phyloP scores from a whole-genome alignment of 2,888 invertebrate genomes.

The Priapulus caudatus region DNA sequence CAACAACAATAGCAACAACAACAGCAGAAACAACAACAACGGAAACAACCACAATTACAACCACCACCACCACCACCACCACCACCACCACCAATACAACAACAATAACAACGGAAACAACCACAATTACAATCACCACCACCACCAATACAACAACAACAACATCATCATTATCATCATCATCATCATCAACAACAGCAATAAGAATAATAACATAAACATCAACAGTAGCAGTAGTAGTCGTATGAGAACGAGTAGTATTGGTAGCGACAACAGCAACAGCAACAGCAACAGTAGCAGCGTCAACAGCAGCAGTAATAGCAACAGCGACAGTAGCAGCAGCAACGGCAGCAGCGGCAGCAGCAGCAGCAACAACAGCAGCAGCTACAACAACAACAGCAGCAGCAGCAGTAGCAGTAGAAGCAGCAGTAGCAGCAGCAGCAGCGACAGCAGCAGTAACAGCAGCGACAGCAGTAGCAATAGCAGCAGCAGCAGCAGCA shows the following conservation, averaged over 20 bases:
- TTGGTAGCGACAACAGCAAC: neutral
- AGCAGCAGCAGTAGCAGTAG: conserved; percentile 3
- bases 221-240: conserved; percentile 1
- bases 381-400: conserved; percentile 1
- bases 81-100: neutral
- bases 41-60: no score
- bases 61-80: neutral
- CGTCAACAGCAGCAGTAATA: conserved; percentile 1
- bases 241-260: neutral
- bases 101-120: neutral
- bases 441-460: conserved; percentile 3
- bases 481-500: conserved; percentile 3
- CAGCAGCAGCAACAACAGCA: conserved; percentile 1
- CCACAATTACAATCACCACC: no score
- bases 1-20: neutral
- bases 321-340: neutral
- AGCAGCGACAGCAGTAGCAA: conserved; percentile 3
- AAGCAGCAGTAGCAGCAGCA: conserved; percentile 1
- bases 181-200: neutral
- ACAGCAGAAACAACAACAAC: neutral
- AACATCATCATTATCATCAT: neutral
- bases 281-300: conserved; percentile 1
- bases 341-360: conserved; percentile 3
- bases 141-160: neutral
- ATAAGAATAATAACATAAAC: neutral